These are phyloP conservation scores for Megaustenia siamemsis DNA, from an alignment of 2,888 invertebrate genomes.

Conservation along the genomic window DNA sequence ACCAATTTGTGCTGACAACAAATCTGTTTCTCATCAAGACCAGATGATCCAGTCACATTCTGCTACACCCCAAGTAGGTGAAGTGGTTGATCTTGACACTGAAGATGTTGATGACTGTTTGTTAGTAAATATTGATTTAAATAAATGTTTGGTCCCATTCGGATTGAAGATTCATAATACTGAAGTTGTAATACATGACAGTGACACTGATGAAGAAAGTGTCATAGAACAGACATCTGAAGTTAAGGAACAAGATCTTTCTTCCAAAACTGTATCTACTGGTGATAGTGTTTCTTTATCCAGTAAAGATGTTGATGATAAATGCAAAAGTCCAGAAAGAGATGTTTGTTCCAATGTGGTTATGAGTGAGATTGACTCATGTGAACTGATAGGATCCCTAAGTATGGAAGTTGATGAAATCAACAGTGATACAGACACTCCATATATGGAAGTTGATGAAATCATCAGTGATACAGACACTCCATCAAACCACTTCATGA, in stretches of 20 bases:
- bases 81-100: conserved; percentile 43
- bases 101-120: conserved; percentile 46
- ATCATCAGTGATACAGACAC: neutral
- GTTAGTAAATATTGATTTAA: conserved; percentile 39
- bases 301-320: neutral
- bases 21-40: neutral
- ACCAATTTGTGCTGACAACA: neutral
- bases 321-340: neutral
- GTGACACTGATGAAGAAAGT: conserved; percentile 28
- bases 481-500: neutral
- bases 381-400: neutral
- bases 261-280: neutral
- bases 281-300: neutral
- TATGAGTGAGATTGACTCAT: neutral
- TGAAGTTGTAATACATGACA: conserved; percentile 25
- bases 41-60: neutral
- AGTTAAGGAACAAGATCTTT: neutral
- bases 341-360: neutral
- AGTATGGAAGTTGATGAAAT: neutral
- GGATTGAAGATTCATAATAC: conserved; percentile 24
- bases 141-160: neutral
- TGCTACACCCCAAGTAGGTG: neutral
- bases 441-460: conserved; percentile 14
- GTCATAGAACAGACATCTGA: too few species aligned
- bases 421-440: neutral